These are phyloP conservation scores for Elachura formosa DNA, from an alignment of 2,113 vertebrate species.

Conservation along the genomic window DNA sequence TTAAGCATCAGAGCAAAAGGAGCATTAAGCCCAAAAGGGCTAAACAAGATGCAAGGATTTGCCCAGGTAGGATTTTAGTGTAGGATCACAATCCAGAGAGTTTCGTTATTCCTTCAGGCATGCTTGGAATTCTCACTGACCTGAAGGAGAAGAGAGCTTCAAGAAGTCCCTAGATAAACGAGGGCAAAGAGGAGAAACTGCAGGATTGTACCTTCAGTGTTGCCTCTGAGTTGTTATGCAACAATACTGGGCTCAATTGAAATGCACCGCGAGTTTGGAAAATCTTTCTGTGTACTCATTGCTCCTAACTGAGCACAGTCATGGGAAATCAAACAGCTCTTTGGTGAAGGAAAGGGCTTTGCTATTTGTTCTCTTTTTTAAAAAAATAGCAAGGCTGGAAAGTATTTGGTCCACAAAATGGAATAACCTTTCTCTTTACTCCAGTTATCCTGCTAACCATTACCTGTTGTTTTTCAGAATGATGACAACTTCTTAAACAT, in stretches of 20 bases:
- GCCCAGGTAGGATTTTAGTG: background rate
- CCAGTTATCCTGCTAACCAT: background rate
- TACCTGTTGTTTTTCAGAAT: constrained; percentile 79
- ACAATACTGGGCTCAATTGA: background rate
- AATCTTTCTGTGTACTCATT: background rate
- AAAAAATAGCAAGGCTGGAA: background rate
- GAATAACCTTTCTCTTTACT: background rate
- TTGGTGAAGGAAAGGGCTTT: background rate
- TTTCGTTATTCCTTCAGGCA: background rate
- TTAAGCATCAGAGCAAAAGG: background rate
- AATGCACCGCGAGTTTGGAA: background rate
- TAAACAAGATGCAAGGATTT: background rate
- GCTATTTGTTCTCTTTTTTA: background rate
- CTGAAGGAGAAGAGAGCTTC: background rate
- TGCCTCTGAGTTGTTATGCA: background rate
- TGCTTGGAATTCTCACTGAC: background rate
- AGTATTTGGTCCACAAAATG: background rate
- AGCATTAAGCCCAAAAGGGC: background rate
- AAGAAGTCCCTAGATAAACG: background rate
- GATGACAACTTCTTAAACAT: constrained; percentile 88
- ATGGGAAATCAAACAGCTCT: background rate
- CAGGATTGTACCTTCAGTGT: background rate
- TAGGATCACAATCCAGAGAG: background rate
- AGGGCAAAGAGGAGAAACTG: background rate
- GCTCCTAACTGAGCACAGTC: background rate